Conservation (phyloP, 1,140 invertebrate species). For the Aphaenogaster ashmeadi region DNA sequence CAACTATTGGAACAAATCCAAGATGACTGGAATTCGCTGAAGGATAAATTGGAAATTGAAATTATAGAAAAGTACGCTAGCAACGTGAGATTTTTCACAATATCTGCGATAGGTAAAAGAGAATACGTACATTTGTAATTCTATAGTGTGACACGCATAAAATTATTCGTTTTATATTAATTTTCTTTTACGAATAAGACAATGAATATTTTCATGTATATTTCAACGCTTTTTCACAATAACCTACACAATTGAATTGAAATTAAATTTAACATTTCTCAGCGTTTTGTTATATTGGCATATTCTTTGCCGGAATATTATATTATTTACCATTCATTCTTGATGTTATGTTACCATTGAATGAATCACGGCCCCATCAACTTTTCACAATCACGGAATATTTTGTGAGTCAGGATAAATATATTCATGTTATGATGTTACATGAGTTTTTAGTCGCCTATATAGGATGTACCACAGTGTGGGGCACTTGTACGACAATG, state of each 20-base stretch:
- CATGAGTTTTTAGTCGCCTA: not conserved
- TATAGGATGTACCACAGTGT: not conserved
- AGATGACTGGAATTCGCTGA: slow-evolving; percentile 43
- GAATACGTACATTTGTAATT: not conserved
- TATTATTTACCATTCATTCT: slow-evolving; percentile 21
- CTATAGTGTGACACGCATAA: not conserved
- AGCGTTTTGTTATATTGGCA: not conserved
- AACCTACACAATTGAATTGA: slow-evolving; percentile 1
- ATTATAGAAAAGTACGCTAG: slow-evolving; percentile 35
- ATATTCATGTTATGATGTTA: slow-evolving; percentile 27
- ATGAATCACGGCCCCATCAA: slow-evolving; percentile 30
- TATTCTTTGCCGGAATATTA: not conserved
- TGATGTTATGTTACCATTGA: slow-evolving; percentile 30
- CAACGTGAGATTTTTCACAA: not conserved
- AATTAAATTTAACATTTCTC: slow-evolving; percentile 17
- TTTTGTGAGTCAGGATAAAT: slow-evolving; percentile 45
- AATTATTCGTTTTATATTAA: not conserved
- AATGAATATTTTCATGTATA: not conserved
- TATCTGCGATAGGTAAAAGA: not conserved
- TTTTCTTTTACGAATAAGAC: not conserved
- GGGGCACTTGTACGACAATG: not conserved
- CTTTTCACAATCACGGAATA: not conserved
- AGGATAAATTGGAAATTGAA: slow-evolving; percentile 31
- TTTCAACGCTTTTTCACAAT: not conserved
- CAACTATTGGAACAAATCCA: not conserved